Base-by-base conservation (phyloP, 2,797 vertebrate genomes). In the Melanotaenia trifasciata region DNA sequence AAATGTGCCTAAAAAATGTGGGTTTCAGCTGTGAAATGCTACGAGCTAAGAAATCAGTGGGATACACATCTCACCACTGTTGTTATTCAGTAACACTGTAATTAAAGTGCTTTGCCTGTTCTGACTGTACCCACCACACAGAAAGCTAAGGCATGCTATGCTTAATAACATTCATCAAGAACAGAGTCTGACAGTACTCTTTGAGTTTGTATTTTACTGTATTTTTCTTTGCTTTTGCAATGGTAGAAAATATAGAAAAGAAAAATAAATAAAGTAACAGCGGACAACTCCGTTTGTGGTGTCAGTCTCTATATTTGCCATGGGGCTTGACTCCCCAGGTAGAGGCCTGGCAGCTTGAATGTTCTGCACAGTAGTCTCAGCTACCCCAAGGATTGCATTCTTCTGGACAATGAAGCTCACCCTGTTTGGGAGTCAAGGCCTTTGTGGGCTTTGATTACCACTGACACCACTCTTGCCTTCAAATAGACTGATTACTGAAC, bases 91-190 rank as follows among this genome's bases (percentile, higher is more conserved):
- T 51, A 72, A 77, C 62, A 51, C 54, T 62, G 62, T 88, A 81
- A 89, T 86, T 86, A 84, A 74, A 64, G 36, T 67, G 64, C 57
- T 50, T 3, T 59, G 80, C 58, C 57, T 62, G 74, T 45, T 35
- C 54, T 71, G 77, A 84, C 66, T 80, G 72, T 38, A 70, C 50
- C 35, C 60, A 74, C 38, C 50, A 65, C 32, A 72, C 65, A 78
- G 50, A 56, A 78, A 80, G 76, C 26, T 1, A 47, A 78, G 26
- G 18, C 45, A 70, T 77, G 70, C 59, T 61, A 80, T 56, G 64
- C 85, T 79, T 82, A 84, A 86, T 84, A 75, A 70, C 64, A 63
- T 64, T 53, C 66, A 79, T 85, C 72, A 72, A 77, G 35, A 83
- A 74, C 67, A 64, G 70, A 70, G 51, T 59, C 64, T 78, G 67